A percentile compares a stretch with the other conserved stretches of the same genome.
Conservation (phyloP, 2,888 invertebrate species). For the Hypomecis punctinalis region DNA sequence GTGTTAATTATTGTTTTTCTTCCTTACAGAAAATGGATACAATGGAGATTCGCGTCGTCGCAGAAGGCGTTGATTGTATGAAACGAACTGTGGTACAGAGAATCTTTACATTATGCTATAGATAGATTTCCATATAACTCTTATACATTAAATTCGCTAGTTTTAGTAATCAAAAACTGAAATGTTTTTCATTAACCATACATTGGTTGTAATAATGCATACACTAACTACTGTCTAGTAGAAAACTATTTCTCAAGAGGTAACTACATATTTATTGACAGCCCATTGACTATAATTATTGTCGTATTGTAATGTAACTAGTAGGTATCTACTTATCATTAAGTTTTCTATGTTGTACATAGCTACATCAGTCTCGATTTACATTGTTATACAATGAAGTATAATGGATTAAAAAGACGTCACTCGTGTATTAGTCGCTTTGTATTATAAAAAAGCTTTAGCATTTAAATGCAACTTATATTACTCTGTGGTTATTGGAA, state of each 20-base stretch:
- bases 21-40: constrained; percentile 78
- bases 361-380: constrained; percentile 8
- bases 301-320: background rate
- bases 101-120: constrained; percentile 19
- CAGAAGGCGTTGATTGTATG: constrained; percentile 65
- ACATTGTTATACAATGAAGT: background rate
- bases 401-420: background rate
- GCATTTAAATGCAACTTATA: background rate
- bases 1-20: constrained; percentile 46
- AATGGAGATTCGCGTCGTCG: constrained; percentile 81
- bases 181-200: constrained; percentile 2
- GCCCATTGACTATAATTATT: constrained; percentile 4
- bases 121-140: constrained; percentile 35
- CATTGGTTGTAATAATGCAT: constrained; percentile 1
- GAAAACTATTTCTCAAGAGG: background rate
- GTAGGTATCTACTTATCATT: background rate
- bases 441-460: constrained; percentile 10
- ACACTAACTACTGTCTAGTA: background rate
- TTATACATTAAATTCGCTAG: constrained; percentile 21
- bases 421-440: constrained; percentile 15
- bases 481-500: constrained; percentile 7
- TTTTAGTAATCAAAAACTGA: background rate
- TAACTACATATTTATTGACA: background rate
- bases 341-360: constrained; percentile 8
- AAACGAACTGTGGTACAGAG: constrained; percentile 37